Evolutionary conservation across 1,140 invertebrate genomes (phyloP), one percentile per base, ranked within the genome.

Genomic region (Drosophila tropicalis): DNA sequence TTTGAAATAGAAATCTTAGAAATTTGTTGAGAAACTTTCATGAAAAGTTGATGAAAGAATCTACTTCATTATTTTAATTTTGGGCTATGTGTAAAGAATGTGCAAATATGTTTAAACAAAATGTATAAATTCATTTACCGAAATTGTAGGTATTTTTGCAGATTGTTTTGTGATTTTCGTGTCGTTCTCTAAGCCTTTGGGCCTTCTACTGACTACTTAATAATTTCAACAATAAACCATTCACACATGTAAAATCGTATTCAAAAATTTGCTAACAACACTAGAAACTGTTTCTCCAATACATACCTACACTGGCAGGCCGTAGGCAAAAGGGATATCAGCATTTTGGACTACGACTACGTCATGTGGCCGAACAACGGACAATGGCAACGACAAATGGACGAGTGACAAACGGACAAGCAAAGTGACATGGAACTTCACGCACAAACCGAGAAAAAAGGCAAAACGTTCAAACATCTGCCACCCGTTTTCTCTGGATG

Each of bases 281-380:
- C 58, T 79, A 62, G 17, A 79, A 84, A 83, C 72, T 69, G 72
- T 79, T 85, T 78, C 62, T 58, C 58, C 63, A 69, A 54, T 65
- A 67, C 57, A 62, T 36, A 29, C 44, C 72, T 51, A 51, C 44
- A 3, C 36, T 39, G 4, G 12, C n/a, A 51, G 17, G 19, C 68
- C 70, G 58, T 62, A 67, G 58, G 39, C 15, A 17, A 1, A 34
- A 47, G 40, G 58, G 34, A 57, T 17, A 61, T 12, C 15, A n/a
- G 36, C 17, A 5, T 60, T 39, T 65, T 40, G 44, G 72, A 61
- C 29, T 29, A 65, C 58, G 76, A 58, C 70, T 62, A 61, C 82
- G 82, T 85, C 83, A 86, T 86, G 83, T 86, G 83, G 83, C 85
- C 83, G 74, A 86, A 86, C 83, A 86, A 87, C 82, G 36, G 36